Evolutionary conservation across 2,113 vertebrate species (phyloP), one percentile per base, ranked within the genome.

Genomic region (Oreotrochilus melanogaster): DNA sequence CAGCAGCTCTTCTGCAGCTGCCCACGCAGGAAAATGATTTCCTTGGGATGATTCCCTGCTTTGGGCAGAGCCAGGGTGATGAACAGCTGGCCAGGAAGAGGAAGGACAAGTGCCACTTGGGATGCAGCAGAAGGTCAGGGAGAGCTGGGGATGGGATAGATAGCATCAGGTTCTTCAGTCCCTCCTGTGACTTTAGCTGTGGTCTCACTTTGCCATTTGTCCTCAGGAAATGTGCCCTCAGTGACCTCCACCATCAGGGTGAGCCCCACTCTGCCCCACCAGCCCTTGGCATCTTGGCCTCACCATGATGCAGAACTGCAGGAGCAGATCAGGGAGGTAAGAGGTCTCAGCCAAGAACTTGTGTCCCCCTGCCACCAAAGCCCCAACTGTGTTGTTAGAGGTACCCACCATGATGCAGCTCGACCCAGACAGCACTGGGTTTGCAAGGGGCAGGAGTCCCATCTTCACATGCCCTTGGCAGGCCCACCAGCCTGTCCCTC

Each of bases 1-100:
- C n/a, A 13, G 1, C 8, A 6, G 30, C 53, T 81, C 19, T 67
- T 62, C 31, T 35, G 18, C 60, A 35, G 7, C 39, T 27, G 27
- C 58, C 10, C 2, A 0, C 3, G 1, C 7, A 21, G 57, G 47
- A 82, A 39, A 11, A 39, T 10, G 39, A 39, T 39, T 13, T 39
- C 39, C 39, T 39, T 39, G 39, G 39, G 11, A 39, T 21, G n/a
- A 61, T 23, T 10, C 1, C 1, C 14, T 48, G 10, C 76, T 75
- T 21, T n/a, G 57, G 15, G n/a, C 48, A 72, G 42, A 90, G 47
- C 56, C 66, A 67, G 56, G 10, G 42, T 69, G 42, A 65, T 18
- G 50, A 23, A 21, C 16, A 48, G 11, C 27, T 53, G 42, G 35
- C 37, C 45, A 62, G 70, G 33, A 70, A 14, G 28, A 61, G 18